phyloP scores from a whole-genome alignment of 2,797 vertebrate species.

The Acomys russatus region DNA sequence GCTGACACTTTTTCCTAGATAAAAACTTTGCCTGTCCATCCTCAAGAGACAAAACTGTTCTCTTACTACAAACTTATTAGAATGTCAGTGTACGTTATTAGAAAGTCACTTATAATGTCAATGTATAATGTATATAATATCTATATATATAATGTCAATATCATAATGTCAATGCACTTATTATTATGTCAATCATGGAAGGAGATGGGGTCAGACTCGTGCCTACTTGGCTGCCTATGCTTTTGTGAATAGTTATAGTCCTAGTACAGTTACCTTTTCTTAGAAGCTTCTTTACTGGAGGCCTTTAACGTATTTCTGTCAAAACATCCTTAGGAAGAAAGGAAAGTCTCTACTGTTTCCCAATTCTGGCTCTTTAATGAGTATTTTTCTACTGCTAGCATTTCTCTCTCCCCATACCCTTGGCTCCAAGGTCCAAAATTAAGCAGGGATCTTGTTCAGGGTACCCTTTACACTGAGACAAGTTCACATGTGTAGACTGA shows the following conservation, averaged over 20 bases:
- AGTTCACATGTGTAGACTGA: neutral
- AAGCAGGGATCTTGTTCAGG: neutral
- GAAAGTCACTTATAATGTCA: too few relatives aligned
- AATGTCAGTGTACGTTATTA: neutral
- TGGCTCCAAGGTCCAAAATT: neutral
- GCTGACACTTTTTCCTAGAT: neutral
- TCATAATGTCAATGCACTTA: neutral
- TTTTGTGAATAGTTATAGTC: neutral
- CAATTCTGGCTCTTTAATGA: neutral
- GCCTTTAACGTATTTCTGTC: neutral
- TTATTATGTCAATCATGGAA: neutral
- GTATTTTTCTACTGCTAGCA: neutral
- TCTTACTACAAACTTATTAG: neutral
- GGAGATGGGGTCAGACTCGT: neutral
- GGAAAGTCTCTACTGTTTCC: neutral
- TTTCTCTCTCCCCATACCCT: neutral
- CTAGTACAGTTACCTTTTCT: neutral
- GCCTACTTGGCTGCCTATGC: neutral
- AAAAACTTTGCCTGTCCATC: neutral
- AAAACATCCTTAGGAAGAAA: neutral
- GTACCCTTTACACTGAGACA: neutral
- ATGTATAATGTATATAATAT: too few relatives aligned
- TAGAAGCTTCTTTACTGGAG: neutral
- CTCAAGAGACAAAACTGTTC: neutral
- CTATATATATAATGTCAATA: too few relatives aligned